Percentiles rank a stretch among this genome's conserved stretches.
Conservation (phyloP, 2,113 vertebrate genomes). For the Ammodramus savannarum region DNA sequence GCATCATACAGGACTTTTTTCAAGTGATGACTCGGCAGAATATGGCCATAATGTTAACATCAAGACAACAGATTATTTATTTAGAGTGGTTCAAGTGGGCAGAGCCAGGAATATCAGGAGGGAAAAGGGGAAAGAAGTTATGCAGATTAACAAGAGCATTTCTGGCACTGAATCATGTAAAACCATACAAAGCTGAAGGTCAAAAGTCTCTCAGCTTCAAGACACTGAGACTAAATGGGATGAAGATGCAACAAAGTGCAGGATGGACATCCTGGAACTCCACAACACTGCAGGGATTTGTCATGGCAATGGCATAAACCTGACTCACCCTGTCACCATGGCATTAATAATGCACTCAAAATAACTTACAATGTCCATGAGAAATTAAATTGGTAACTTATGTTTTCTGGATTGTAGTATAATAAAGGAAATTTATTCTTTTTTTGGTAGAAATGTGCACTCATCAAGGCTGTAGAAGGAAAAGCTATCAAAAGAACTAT, state of each 20-base stretch:
- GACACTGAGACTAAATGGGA: not conserved
- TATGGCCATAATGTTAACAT: not conserved
- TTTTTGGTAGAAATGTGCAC: not conserved
- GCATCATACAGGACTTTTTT: not conserved
- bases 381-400: not conserved
- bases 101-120: not conserved
- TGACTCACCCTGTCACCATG: conserved; percentile 12
- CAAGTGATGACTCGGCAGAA: conserved; percentile 2
- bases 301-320: not conserved
- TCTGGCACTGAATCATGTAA: not conserved
- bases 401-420: not conserved
- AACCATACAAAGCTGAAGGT: not conserved
- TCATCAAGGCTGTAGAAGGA: not conserved
- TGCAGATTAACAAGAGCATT: not conserved
- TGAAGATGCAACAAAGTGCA: not conserved
- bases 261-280: not conserved
- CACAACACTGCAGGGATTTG: not conserved
- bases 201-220: not conserved
- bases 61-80: not conserved
- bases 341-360: not conserved
- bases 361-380: not conserved
- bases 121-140: not conserved
- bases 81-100: not conserved
- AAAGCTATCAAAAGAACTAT: not conserved
- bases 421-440: not conserved